Base-by-base conservation (phyloP, 2,797 vertebrate species). In the Denticeps clupeoides region DNA sequence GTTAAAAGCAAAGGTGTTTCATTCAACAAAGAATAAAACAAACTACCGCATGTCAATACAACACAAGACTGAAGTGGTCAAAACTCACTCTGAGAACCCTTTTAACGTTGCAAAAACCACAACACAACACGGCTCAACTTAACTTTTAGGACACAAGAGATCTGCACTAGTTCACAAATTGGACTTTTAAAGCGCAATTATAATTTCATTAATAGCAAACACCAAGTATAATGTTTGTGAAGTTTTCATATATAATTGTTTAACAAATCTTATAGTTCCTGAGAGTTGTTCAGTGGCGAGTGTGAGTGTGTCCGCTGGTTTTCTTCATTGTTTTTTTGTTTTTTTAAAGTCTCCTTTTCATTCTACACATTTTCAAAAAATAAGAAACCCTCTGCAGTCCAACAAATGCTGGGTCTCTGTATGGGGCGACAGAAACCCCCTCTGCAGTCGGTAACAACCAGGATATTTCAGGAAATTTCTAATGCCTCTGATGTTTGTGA, bases 1-100 rank as follows among this genome's bases (percentile, higher is more conserved):
- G 82, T 83, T 79, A 5, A 88, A 89, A 87, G 87, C 76, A 82
- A 81, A 86, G 66, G 54, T 55, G 74, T 89, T 89, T 85, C 82
- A 85, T 81, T 86, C 83, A 82, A 83, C 80, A 79, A 78, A 83
- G 71, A 83, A 83, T 73, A 78, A 78, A 82, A 83, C 67, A 70
- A 56, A 79, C 72, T 79, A 84, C 76, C 72, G 74, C 78, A 87
- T 81, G 81, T 86, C 65, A 82, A 75, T 66, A 88, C 77, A 77
- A 74, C 80, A 87, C 72, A 74, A 75, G 65, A 85, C 70, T 67
- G 72, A 79, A 75, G 65, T 68, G 76, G 71, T 75, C 70, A 80
- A 55, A 60, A 38, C 35, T 56, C 2, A 62, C 62, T 56, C 49
- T 23, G 56, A 63, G 69, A 62, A 68, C 67, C 62, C 45, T 80